Evolutionary conservation across 2,797 vertebrate genomes (phyloP), one percentile per base, ranked within the genome.

Genomic region (Bradypus variegatus): DNA sequence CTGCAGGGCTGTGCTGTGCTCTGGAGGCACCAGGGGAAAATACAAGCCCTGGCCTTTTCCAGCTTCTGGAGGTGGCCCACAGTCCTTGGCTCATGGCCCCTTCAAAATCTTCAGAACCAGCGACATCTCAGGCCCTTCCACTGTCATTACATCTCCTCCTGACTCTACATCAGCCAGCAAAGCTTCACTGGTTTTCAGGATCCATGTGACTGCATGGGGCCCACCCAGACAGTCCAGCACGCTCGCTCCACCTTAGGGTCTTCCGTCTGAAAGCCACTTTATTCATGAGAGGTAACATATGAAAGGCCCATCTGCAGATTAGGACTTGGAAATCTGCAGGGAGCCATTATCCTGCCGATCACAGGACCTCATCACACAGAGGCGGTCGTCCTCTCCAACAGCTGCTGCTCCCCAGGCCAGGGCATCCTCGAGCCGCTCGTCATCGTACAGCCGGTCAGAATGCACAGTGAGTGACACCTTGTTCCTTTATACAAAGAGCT

Each of bases 391-490:
- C 4, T 31, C 33, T 23, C 19, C 16, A 23, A 36, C 2, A 16
- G 8, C 31, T 5, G 23, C 45, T 27, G 5, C 3, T n/a, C 4
- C 60, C 41, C 6, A 1, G 25, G 29, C 10, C 3, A 1, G 19
- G 2, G 3, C 10, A 23, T 23, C 10, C 5, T 14, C 0, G 3
- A 19, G 2, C 4, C 6, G 16, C 15, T 38, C 13, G 1, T 33
- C 36, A 0, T 2, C 4, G 21, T 6, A 7, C 5, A 25, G 23
- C 19, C 3, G 9, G 31, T 4, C 67, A 36, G 48, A 25, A 2
- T 0, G 0, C 1, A 0, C 3, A 15, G 2, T 2, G 48, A 83
- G 36, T 45, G 5, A 4, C 3, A 1, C 50, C 62, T 58, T 14
- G 3, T 12, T 69, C 19, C 83, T 80, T 33, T 36, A 7, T 41